Conservation (phyloP, 2,797 vertebrate species). For the Scyliorhinus canicula region DNA sequence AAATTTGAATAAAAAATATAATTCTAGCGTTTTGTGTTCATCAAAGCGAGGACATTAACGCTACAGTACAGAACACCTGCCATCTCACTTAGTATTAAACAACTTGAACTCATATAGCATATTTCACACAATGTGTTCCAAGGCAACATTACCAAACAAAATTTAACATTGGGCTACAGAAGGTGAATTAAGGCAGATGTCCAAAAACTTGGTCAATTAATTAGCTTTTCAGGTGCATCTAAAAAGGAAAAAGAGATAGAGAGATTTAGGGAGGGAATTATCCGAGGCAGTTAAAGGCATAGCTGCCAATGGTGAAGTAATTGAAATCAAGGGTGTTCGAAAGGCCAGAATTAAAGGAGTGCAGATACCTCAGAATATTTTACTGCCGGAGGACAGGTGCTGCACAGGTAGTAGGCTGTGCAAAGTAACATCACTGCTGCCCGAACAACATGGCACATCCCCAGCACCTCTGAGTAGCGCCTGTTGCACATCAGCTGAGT, state of each 20-base stretch:
- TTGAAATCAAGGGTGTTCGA: background rate
- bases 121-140: background rate
- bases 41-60: background rate
- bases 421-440: background rate
- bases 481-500: background rate
- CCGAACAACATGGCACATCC: background rate
- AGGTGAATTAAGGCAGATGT: background rate
- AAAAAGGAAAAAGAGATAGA: background rate
- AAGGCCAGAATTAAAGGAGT: background rate
- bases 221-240: background rate
- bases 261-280: background rate
- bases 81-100: background rate
- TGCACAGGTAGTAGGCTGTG: background rate
- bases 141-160: background rate
- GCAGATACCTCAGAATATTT: background rate
- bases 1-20: slow-evolving; percentile 31
- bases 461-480: background rate
- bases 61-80: background rate
- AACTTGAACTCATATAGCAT: background rate
- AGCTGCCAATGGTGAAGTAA: background rate
- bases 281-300: background rate
- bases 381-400: background rate
- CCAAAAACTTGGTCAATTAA: background rate
- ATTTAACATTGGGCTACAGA: background rate
- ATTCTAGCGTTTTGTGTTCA: background rate